Conservation (phyloP, 2,113 vertebrate species). For the Phrynosoma blainvillii region DNA sequence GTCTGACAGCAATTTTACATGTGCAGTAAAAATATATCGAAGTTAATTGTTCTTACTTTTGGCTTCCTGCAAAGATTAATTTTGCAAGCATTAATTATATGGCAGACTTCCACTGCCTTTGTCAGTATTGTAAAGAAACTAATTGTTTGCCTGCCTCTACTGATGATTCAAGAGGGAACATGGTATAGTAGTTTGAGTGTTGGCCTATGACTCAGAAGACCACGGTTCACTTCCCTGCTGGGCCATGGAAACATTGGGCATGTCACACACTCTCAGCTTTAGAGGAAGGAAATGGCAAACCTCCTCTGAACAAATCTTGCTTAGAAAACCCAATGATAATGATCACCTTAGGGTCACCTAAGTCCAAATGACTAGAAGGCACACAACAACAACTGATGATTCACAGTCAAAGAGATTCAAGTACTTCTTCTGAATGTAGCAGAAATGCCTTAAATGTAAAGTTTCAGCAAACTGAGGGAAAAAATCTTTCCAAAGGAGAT, state of each 20-base stretch:
- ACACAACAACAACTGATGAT: too few species aligned
- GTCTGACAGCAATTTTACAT: not conserved
- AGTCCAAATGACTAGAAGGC: too few species aligned
- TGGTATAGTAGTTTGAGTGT: too few species aligned
- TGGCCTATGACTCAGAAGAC: too few species aligned
- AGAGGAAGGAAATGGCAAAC: too few species aligned
- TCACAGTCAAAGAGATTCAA: not conserved
- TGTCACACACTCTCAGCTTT: too few species aligned
- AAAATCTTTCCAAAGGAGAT: not conserved
- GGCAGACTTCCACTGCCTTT: conserved; percentile 24
- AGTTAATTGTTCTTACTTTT: conserved; percentile 46
- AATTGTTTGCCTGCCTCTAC: not conserved
- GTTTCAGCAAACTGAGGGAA: not conserved
- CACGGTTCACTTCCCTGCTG: too few species aligned
- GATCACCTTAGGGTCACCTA: too few species aligned
- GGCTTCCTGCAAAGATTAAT: conserved; percentile 5
- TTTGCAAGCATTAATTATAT: conserved; percentile 3
- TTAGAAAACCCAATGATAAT: too few species aligned
- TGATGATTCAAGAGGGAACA: not conserved
- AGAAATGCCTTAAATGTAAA: conserved; percentile 4
- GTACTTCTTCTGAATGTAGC: not conserved
- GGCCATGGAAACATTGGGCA: too few species aligned
- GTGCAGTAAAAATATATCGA: not conserved
- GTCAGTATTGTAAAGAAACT: not conserved
- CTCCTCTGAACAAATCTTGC: too few species aligned